A percentile compares a stretch with the other conserved stretches of the same genome.
These are phyloP conservation scores for Tetrax tetrax DNA, from an alignment of 2,113 vertebrate genomes.

Conservation along the genomic window DNA sequence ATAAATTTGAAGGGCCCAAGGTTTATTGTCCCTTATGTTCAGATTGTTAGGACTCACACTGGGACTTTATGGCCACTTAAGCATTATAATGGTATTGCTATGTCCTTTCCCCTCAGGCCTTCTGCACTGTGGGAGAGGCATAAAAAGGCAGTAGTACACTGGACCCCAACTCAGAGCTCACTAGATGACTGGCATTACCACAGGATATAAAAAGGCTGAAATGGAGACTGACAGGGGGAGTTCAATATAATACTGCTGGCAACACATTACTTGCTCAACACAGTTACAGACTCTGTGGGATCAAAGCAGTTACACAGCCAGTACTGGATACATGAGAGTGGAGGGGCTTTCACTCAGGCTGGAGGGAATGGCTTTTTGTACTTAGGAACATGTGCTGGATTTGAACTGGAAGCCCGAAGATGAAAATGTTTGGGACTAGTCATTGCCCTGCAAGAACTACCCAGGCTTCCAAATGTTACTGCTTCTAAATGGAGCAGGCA, in stretches of 20 bases:
- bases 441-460: neutral
- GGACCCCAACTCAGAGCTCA: neutral
- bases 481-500: slow-evolving; percentile 20
- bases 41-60: slow-evolving; percentile 45
- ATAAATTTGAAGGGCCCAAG: slow-evolving; percentile 24
- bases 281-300: neutral
- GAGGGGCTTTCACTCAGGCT: neutral
- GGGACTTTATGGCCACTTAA: slow-evolving; percentile 61
- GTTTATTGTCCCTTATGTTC: slow-evolving; percentile 48
- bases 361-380: neutral
- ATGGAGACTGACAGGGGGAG: neutral
- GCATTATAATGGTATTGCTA: slow-evolving; percentile 27
- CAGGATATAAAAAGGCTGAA: neutral
- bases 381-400: neutral
- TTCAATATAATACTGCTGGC: neutral
- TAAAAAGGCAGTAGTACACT: slow-evolving; percentile 3
- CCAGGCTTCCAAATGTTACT: neutral
- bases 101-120: slow-evolving; percentile 20
- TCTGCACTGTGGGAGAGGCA: slow-evolving; percentile 19
- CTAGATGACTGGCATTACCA: neutral
- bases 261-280: neutral
- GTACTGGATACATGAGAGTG: neutral
- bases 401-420: neutral
- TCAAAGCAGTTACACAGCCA: neutral
- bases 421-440: neutral